Conservation (phyloP, 2,888 invertebrate genomes). For the Ophioninae sp. region DNA sequence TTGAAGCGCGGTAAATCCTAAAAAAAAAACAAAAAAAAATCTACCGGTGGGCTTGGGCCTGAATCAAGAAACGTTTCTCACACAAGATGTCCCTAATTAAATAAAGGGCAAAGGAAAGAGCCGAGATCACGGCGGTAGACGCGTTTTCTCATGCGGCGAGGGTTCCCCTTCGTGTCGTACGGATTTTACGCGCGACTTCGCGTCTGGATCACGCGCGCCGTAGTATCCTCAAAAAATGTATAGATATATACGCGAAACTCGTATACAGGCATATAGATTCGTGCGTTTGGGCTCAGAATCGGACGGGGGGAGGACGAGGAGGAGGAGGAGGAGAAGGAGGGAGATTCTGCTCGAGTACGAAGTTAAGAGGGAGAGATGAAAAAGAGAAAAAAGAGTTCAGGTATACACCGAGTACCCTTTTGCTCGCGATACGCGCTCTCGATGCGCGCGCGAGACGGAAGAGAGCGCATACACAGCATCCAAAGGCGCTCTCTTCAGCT, state of each 20-base stretch:
- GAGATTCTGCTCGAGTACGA: slow-evolving; percentile 11
- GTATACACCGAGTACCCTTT: slow-evolving; percentile 72
- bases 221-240: slow-evolving; percentile 37
- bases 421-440: slow-evolving; percentile 80
- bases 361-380: slow-evolving; percentile 47
- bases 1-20: not conserved
- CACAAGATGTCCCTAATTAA: slow-evolving; percentile 15
- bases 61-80: not conserved
- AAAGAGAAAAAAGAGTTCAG: slow-evolving; percentile 56
- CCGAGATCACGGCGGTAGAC: slow-evolving; percentile 11
- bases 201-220: slow-evolving; percentile 52
- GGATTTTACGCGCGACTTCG: slow-evolving; percentile 53
- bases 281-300: slow-evolving; percentile 24
- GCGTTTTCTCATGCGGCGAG: slow-evolving; percentile 41
- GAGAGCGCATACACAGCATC: slow-evolving; percentile 62
- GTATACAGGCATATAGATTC: not conserved
- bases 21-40: too few relatives aligned
- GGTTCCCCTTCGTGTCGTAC: slow-evolving; percentile 36
- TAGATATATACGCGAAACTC: slow-evolving; percentile 26
- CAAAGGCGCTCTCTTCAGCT: slow-evolving; percentile 73
- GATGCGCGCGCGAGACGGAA: slow-evolving; percentile 72
- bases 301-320: too few relatives aligned
- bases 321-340: not conserved
- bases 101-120: slow-evolving; percentile 5
- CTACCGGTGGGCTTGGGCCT: not conserved